These are phyloP conservation scores for Gonocerus acuteangulatus DNA, from an alignment of 2,888 invertebrate species.

Conservation along the genomic window DNA sequence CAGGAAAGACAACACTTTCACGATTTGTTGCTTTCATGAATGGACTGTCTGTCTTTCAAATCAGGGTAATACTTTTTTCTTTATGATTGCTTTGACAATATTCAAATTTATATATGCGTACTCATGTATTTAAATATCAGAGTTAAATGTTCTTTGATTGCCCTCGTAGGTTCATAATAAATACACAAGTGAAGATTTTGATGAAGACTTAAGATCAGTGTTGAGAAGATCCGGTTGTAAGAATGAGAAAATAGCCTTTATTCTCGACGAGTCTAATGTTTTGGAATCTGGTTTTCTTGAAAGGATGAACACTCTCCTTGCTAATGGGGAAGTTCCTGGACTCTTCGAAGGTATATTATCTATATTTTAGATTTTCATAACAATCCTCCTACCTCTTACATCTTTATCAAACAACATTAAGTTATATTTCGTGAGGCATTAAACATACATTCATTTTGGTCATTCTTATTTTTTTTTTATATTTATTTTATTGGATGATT, in stretches of 20 bases:
- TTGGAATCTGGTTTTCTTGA: constrained; percentile 97
- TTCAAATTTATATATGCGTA: neutral
- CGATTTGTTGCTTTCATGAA: constrained; percentile 99
- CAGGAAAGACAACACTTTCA: constrained; percentile 97
- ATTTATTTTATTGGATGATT: no score
- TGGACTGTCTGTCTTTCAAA: constrained; percentile 97
- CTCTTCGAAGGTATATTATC: constrained; percentile 61
- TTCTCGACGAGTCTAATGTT: constrained; percentile 97
- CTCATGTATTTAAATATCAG: no score
- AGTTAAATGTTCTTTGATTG: neutral
- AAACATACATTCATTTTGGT: neutral
- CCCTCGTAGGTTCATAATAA: constrained; percentile 84
- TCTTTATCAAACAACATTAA: no score
- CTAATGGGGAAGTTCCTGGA: constrained; percentile 96
- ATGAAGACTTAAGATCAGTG: constrained; percentile 91
- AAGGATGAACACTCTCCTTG: constrained; percentile 96
- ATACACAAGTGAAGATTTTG: constrained; percentile 97
- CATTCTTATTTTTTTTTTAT: no score
- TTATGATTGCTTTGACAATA: constrained; percentile 41
- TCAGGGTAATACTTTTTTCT: constrained; percentile 55
- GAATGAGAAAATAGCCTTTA: constrained; percentile 98
- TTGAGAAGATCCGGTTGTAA: constrained; percentile 80
- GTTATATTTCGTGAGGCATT: no score
- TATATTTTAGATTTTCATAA: constrained; percentile 20
- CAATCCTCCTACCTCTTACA: neutral